These are phyloP conservation scores for Podarcis raffonei DNA, from an alignment of 2,113 vertebrate genomes.

Conservation along the genomic window DNA sequence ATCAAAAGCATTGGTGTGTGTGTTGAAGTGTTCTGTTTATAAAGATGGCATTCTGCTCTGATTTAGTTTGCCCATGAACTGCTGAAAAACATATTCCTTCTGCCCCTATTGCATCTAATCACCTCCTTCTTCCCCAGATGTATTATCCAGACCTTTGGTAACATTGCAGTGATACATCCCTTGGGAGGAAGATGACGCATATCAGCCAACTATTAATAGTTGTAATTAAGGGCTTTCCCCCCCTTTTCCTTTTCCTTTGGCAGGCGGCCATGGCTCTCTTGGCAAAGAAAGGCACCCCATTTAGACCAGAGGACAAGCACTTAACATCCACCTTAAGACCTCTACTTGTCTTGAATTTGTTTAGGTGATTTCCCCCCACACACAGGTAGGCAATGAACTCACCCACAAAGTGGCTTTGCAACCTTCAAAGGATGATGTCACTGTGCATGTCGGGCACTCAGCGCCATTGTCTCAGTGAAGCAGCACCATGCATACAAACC, in stretches of 20 bases:
- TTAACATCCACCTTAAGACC: constrained; percentile 28
- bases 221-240: constrained; percentile 13
- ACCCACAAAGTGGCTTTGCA: not conserved
- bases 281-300: not conserved
- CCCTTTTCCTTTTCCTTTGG: constrained; percentile 23
- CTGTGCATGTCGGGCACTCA: not conserved
- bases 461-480: not conserved
- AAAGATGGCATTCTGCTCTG: not conserved
- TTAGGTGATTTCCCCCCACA: not conserved
- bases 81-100: not conserved
- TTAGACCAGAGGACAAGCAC: constrained; percentile 34
- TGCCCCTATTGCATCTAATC: not conserved
- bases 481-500: too few relatives aligned
- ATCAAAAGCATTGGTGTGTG: too few relatives aligned
- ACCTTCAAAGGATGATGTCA: not conserved
- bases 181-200: not conserved
- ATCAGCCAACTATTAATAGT: constrained; percentile 13
- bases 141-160: constrained; percentile 18
- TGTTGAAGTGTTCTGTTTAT: not conserved
- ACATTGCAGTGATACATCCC: not conserved
- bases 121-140: not conserved
- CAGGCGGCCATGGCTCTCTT: constrained; percentile 16
- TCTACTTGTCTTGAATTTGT: not conserved
- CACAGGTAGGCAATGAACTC: not conserved
- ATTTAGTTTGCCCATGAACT: not conserved